phyloP scores from a whole-genome alignment of 2,113 vertebrate species.

The Macrotis lagotis region DNA sequence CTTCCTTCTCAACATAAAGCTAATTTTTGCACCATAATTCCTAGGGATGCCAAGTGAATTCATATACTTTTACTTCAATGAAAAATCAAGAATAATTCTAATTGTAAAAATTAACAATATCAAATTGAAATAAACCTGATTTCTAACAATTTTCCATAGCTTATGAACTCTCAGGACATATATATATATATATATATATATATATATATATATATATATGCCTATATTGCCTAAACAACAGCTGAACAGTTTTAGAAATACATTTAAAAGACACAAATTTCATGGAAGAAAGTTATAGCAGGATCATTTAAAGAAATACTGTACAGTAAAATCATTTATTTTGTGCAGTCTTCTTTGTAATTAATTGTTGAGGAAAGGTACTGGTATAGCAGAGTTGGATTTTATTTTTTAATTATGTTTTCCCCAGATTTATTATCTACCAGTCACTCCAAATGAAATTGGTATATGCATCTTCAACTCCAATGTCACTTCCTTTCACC shows the following conservation, averaged over 20 bases:
- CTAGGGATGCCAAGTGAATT: constrained; percentile 36
- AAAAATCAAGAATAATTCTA: constrained; percentile 61
- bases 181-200: too few relatives aligned
- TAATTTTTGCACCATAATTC: constrained; percentile 15
- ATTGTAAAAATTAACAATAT: constrained; percentile 67
- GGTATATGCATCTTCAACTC: neutral
- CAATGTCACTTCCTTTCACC: constrained; percentile 17
- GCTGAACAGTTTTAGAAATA: constrained; percentile 73
- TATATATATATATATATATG: constrained; percentile 25
- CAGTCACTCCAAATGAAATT: constrained; percentile 31
- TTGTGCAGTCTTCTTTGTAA: neutral
- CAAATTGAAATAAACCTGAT: constrained; percentile 68
- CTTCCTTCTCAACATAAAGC: constrained; percentile 44
- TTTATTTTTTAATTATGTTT: constrained; percentile 33
- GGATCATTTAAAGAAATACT: neutral
- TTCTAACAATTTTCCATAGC: constrained; percentile 64
- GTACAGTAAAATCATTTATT: neutral
- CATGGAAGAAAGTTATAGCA: neutral
- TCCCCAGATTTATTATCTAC: neutral
- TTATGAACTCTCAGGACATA: constrained; percentile 75
- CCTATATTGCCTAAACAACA: constrained; percentile 77
- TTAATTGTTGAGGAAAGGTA: neutral
- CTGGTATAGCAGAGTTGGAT: neutral
- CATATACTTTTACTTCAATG: constrained; percentile 11
- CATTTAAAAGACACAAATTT: constrained; percentile 68